Evolutionary conservation across 2,113 vertebrate genomes (phyloP).

Genomic region (Tylochromis polylepis): DNA sequence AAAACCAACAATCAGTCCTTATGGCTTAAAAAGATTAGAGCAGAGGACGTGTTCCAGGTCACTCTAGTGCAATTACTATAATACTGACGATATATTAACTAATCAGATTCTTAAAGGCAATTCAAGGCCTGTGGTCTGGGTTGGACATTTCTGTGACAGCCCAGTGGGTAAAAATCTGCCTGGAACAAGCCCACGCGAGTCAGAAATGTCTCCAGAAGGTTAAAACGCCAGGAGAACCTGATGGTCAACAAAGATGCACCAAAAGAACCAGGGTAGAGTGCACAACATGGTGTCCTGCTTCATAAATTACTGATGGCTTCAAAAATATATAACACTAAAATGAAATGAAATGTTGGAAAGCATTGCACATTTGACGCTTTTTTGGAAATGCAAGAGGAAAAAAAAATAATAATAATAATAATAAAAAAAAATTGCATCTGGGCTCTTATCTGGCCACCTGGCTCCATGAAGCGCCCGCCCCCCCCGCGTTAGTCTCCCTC

Average conservation of each 20-base stretch:
- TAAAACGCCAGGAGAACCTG: neutral
- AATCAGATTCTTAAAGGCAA: neutral
- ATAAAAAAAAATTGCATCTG: neutral
- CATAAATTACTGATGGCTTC: neutral
- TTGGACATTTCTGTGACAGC: neutral
- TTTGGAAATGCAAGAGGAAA: neutral
- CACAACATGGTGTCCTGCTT: neutral
- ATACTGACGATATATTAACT: neutral
- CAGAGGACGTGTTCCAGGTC: constrained; percentile 9
- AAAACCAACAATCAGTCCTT: neutral
- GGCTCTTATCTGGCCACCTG: neutral
- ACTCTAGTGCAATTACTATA: neutral
- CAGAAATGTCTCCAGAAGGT: neutral
- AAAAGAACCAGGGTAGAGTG: neutral
- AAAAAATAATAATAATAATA: no score
- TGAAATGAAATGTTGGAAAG: neutral
- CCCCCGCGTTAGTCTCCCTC: neutral
- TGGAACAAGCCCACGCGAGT: constrained; percentile 16
- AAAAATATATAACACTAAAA: neutral
- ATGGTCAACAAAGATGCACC: neutral
- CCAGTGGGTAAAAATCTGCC: neutral
- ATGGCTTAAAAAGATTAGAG: neutral
- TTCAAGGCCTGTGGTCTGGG: neutral
- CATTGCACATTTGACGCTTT: neutral
- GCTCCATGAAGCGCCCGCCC: neutral